Conservation (phyloP, 2,113 vertebrate genomes). For the Gobiocypris rarus region DNA sequence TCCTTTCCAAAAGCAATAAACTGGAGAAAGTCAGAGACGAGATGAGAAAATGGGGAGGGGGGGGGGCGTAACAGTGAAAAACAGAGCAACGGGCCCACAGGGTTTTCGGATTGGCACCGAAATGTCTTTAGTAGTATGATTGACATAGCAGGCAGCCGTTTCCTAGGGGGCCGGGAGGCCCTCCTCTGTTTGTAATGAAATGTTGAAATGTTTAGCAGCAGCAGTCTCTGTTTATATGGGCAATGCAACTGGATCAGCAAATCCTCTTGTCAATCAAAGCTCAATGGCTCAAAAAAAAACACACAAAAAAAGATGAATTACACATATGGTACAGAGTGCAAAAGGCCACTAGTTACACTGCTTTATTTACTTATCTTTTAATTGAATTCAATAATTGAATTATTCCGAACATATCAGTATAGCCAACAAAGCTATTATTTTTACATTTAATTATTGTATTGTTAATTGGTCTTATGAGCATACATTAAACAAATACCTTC, state of each 20-base stretch:
- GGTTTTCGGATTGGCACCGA: slow-evolving; percentile 10
- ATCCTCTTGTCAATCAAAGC: slow-evolving; percentile 68
- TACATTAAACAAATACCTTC: not conserved
- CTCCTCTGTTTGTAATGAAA: slow-evolving; percentile 47
- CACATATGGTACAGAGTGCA: not conserved
- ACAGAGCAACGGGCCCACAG: slow-evolving; percentile 21
- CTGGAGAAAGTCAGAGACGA: not conserved
- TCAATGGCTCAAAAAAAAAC: slow-evolving; percentile 14
- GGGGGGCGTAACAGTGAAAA: not conserved
- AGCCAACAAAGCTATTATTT: too few species aligned
- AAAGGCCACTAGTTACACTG: not conserved
- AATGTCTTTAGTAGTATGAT: slow-evolving; percentile 62
- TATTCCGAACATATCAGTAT: too few species aligned
- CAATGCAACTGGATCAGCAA: slow-evolving; percentile 53
- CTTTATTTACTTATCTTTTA: not conserved
- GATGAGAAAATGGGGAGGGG: not conserved
- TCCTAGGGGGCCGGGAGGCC: slow-evolving; percentile 53
- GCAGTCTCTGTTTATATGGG: slow-evolving; percentile 60
- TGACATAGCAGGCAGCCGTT: slow-evolving; percentile 57
- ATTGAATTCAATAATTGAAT: not conserved
- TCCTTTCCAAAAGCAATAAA: slow-evolving; percentile 38
- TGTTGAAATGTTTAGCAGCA: slow-evolving; percentile 59
- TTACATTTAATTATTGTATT: too few species aligned
- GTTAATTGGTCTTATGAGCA: not conserved
- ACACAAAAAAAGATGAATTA: not conserved